Percentiles rank a stretch among this genome's conserved stretches.
These are phyloP conservation scores for Sciurus carolinensis DNA, from an alignment of 2,797 vertebrate species.

Conservation along the genomic window DNA sequence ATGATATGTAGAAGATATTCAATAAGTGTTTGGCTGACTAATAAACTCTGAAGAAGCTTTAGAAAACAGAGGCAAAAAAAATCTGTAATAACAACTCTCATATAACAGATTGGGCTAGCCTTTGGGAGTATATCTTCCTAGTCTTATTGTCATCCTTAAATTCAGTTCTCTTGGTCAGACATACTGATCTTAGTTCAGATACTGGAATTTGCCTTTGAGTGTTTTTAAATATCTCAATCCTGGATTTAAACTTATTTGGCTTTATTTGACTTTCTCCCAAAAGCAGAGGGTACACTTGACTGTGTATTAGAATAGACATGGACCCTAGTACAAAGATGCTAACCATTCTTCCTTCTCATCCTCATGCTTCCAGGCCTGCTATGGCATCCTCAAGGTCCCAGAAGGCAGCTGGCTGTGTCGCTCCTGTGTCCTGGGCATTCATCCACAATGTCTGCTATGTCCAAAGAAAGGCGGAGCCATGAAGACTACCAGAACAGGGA, in stretches of 20 bases:
- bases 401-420: constrained; percentile 99
- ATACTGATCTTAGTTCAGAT: constrained; percentile 56
- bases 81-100: constrained; percentile 45
- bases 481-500: constrained; percentile 97
- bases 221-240: constrained; percentile 69
- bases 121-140: constrained; percentile 7
- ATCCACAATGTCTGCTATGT: constrained; percentile 97
- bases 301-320: background rate
- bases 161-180: constrained; percentile 21
- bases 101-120: constrained; percentile 33
- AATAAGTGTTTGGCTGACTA: constrained; percentile 19
- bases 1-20: constrained; percentile 60
- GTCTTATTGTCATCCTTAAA: constrained; percentile 48
- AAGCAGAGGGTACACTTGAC: constrained; percentile 50
- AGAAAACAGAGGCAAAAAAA: constrained; percentile 39
- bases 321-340: constrained; percentile 39
- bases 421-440: constrained; percentile 96
- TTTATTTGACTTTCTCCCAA: constrained; percentile 65
- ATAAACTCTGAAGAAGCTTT: constrained; percentile 66
- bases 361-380: constrained; percentile 94
- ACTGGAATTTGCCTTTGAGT: background rate
- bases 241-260: constrained; percentile 4
- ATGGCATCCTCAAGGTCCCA: constrained; percentile 98
- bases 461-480: constrained; percentile 98
- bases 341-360: constrained; percentile 49